phyloP scores from a whole-genome alignment of 2,113 vertebrate genomes.

The Pandion haliaetus region DNA sequence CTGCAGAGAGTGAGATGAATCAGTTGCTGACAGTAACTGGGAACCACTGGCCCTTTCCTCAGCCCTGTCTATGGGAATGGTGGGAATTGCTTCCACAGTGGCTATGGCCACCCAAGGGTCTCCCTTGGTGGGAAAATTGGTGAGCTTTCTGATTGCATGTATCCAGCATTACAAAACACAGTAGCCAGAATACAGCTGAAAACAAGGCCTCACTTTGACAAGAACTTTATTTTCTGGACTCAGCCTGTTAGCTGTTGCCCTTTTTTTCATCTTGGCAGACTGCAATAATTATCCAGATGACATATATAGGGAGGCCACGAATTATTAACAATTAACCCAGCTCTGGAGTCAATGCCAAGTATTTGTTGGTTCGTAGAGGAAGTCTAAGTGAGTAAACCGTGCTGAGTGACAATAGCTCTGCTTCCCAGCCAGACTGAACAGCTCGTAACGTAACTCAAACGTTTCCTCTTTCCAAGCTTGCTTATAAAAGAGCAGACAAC shows the following conservation, averaged over 20 bases:
- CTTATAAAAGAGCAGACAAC: constrained; percentile 55
- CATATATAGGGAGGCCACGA: neutral
- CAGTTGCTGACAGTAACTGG: neutral
- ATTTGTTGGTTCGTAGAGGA: constrained; percentile 43
- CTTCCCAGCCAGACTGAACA: constrained; percentile 56
- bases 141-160: neutral
- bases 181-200: neutral
- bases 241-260: neutral
- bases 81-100: neutral
- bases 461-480: constrained; percentile 39
- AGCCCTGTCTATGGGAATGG: neutral
- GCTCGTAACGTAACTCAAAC: constrained; percentile 31
- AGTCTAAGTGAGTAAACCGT: constrained; percentile 61
- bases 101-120: fast-evolving
- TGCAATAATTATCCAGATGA: constrained; percentile 27
- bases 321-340: constrained; percentile 54
- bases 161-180: neutral
- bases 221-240: neutral
- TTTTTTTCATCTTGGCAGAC: neutral
- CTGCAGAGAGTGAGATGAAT: neutral
- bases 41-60: neutral
- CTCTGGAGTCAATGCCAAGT: constrained; percentile 46
- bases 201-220: neutral
- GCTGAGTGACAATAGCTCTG: constrained; percentile 45
- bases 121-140: neutral